Evolutionary conservation across 1,140 invertebrate species (phyloP).

Genomic region (Nomia melanderi): DNA sequence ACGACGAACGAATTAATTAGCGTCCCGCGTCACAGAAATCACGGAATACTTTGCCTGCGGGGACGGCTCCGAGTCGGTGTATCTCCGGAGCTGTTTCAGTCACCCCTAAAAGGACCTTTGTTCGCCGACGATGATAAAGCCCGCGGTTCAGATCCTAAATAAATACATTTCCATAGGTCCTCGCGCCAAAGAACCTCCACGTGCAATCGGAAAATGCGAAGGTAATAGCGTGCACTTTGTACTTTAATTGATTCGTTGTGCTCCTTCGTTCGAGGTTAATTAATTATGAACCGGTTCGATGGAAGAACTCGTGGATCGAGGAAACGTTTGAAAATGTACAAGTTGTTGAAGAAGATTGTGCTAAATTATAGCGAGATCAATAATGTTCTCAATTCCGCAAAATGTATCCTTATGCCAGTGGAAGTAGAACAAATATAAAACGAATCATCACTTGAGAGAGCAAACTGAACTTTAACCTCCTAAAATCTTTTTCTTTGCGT

Average conservation of each 20-base stretch:
- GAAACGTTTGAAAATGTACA: too few relatives aligned
- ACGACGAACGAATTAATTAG: constrained; percentile 18
- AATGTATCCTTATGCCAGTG: too few relatives aligned
- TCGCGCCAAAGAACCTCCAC: neutral
- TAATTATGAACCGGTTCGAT: neutral
- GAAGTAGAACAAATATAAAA: too few relatives aligned
- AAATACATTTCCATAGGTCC: neutral
- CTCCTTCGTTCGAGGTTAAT: neutral
- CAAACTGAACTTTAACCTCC: too few relatives aligned
- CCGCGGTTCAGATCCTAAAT: neutral
- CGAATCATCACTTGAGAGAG: too few relatives aligned
- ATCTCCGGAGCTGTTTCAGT: neutral
- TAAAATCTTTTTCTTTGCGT: too few relatives aligned
- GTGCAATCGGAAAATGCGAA: neutral
- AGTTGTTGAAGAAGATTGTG: too few relatives aligned
- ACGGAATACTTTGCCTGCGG: neutral
- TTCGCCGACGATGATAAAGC: neutral
- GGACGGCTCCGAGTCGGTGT: neutral
- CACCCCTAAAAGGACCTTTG: neutral
- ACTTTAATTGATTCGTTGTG: neutral
- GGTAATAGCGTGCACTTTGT: neutral
- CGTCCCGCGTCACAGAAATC: constrained; percentile 20
- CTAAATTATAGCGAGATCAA: too few relatives aligned
- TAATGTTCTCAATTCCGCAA: too few relatives aligned
- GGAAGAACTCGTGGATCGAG: too few relatives aligned